A percentile compares a stretch with the other conserved stretches of the same genome.
Evolutionary conservation across 2,888 invertebrate genomes (phyloP).

Genomic region (Drosophila nr. fundita): DNA sequence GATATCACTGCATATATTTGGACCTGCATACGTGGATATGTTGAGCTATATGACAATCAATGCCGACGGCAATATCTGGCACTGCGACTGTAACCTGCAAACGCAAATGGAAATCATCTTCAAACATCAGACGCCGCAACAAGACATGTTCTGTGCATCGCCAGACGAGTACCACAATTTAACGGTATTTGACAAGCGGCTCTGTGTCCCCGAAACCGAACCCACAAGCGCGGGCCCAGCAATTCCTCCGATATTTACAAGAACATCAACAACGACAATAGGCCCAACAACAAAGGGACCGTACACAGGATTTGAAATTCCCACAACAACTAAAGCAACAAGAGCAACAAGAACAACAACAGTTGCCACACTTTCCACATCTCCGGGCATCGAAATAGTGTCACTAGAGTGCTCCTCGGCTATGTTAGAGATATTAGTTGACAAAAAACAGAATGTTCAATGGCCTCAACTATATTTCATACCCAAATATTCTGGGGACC

Average conservation of each 20-base stretch:
- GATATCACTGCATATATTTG: constrained; percentile 66
- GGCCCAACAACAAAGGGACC: background rate
- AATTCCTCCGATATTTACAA: background rate
- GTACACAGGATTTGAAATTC: background rate
- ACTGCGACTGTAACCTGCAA: constrained; percentile 71
- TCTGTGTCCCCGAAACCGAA: constrained; percentile 31
- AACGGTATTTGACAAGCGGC: constrained; percentile 49
- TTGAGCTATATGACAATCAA: constrained; percentile 48
- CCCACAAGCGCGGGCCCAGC: background rate
- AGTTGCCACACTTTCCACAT: constrained; percentile 16
- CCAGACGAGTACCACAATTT: constrained; percentile 44
- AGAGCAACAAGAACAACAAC: constrained; percentile 1
- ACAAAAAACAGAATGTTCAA: constrained; percentile 25
- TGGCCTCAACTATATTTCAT: constrained; percentile 58
- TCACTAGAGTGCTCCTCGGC: constrained; percentile 45
- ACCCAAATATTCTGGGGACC: constrained; percentile 20
- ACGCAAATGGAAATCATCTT: constrained; percentile 58
- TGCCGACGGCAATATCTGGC: constrained; percentile 70
- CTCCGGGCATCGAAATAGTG: constrained; percentile 14
- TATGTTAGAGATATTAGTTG: background rate
- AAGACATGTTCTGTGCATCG: constrained; percentile 49
- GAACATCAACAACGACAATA: background rate
- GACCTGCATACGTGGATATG: constrained; percentile 36
- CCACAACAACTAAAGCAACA: background rate
- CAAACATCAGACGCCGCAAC: constrained; percentile 17